Percentiles rank a stretch among this genome's conserved stretches.
phyloP scores from a whole-genome alignment of 2,888 invertebrate genomes.

The Mystacides longicornis region DNA sequence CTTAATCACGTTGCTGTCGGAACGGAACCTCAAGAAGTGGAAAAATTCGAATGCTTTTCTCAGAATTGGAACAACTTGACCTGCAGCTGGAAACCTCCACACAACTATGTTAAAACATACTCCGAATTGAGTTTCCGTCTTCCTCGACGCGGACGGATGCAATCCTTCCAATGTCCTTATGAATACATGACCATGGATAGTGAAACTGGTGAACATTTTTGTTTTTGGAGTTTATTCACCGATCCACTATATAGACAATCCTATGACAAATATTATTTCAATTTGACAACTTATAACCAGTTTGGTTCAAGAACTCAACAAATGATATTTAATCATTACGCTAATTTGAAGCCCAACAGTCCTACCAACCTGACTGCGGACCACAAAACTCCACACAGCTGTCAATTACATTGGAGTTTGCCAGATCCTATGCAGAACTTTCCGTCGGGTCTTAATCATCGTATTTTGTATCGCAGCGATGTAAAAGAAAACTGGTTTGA shows the following conservation, averaged over 20 bases:
- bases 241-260: constrained; percentile 48
- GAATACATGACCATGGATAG: constrained; percentile 19
- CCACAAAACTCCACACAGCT: constrained; percentile 15
- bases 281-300: constrained; percentile 44
- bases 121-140: constrained; percentile 46
- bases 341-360: constrained; percentile 36
- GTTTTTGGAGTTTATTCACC: constrained; percentile 45
- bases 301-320: constrained; percentile 44
- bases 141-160: constrained; percentile 35
- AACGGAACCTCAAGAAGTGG: constrained; percentile 53
- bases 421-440: constrained; percentile 43
- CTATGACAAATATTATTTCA: constrained; percentile 44
- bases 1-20: constrained; percentile 39
- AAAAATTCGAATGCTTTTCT: constrained; percentile 66
- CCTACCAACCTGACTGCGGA: constrained; percentile 7
- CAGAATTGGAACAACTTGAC: constrained; percentile 65
- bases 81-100: constrained; percentile 64
- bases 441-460: constrained; percentile 43
- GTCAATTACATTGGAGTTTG: constrained; percentile 43
- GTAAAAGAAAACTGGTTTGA: constrained; percentile 43
- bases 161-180: constrained; percentile 12
- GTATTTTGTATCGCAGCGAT: constrained; percentile 46
- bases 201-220: constrained; percentile 32
- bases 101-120: constrained; percentile 49
- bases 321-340: constrained; percentile 44